Base-by-base conservation (phyloP, 2,113 vertebrate genomes). In the Serinus canaria region DNA sequence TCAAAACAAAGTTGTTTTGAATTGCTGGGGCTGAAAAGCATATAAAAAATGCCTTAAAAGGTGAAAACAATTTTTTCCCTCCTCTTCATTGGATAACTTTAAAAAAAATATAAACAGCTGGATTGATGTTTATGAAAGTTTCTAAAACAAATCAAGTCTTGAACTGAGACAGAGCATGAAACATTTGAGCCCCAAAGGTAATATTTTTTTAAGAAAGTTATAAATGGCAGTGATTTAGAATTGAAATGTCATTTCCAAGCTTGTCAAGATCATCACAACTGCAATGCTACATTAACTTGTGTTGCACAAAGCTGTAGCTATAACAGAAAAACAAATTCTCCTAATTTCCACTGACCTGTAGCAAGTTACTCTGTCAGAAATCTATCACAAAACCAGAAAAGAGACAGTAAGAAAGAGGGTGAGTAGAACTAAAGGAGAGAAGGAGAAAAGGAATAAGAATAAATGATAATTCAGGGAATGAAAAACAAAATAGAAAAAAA, bases 1-100 rank as follows among this genome's bases (percentile, higher is more conserved):
- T 94, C 76, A 90, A 96, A 96, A 93, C 81, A 82, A 93, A 86
- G 86, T 86, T 94, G 72, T 43, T 93, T 83, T 82, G 79, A 84
- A 53, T 88, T 94, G 63, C 58, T 72, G 31, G 6, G 58, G 30
- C 91, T 89, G 56, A 87, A 94, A 89, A 87, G 28, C 35, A 46
- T 60, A 60, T 50, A 68, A 90, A 95, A 87, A 92, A 78, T 66
- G 53, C 22, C 50, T 78, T 74, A 96, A 83, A 50, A 83, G 24
- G 25, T 47, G 33, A 95, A 96, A 89, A 91, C n/a, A 3, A 35
- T 17, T 73, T 87, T 33, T 44, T 27, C 35, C 15, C 10, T 69
- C 24, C 39, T 78, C 39, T 50, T 69, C 28, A 93, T 9, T 83
- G 75, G 77, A 80, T 92, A 80, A 80, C 41, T 80, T 5, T 18